These are phyloP conservation scores for Caenorhabditis brenneri DNA, from an alignment of 1,140 invertebrate genomes.

Conservation along the genomic window DNA sequence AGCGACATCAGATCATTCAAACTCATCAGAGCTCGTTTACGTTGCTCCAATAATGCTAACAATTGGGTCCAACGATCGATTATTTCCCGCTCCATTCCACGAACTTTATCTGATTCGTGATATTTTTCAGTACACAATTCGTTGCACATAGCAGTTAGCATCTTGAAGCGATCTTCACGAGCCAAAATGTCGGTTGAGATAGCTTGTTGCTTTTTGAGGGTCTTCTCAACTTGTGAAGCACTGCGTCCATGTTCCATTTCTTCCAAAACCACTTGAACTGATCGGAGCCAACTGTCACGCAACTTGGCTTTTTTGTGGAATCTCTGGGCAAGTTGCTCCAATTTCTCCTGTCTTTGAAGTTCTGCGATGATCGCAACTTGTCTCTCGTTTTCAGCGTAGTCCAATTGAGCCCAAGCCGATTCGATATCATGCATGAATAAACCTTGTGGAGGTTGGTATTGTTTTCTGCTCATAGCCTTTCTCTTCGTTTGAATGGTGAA, in stretches of 20 bases:
- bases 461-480: constrained; percentile 87
- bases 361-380: constrained; percentile 91
- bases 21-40: constrained; percentile 80
- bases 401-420: constrained; percentile 87
- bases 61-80: constrained; percentile 85
- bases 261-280: constrained; percentile 89
- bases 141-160: constrained; percentile 80
- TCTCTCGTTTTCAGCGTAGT: constrained; percentile 89
- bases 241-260: constrained; percentile 74
- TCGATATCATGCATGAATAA: constrained; percentile 85
- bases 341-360: constrained; percentile 83
- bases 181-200: constrained; percentile 95
- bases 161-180: constrained; percentile 87
- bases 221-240: constrained; percentile 90
- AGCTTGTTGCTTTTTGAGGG: constrained; percentile 96
- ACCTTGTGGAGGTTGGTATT: constrained; percentile 88
- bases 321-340: constrained; percentile 92
- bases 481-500: constrained; percentile 95
- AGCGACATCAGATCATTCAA: constrained; percentile 71
- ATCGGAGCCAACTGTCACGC: constrained; percentile 90
- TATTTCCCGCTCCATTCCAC: constrained; percentile 83
- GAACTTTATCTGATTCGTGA: constrained; percentile 84
- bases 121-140: constrained; percentile 90
- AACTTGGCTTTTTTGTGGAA: constrained; percentile 91
- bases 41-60: constrained; percentile 83